Evolutionary conservation across 2,797 vertebrate species (phyloP).

Genomic region (Triplophysa bombifrons): DNA sequence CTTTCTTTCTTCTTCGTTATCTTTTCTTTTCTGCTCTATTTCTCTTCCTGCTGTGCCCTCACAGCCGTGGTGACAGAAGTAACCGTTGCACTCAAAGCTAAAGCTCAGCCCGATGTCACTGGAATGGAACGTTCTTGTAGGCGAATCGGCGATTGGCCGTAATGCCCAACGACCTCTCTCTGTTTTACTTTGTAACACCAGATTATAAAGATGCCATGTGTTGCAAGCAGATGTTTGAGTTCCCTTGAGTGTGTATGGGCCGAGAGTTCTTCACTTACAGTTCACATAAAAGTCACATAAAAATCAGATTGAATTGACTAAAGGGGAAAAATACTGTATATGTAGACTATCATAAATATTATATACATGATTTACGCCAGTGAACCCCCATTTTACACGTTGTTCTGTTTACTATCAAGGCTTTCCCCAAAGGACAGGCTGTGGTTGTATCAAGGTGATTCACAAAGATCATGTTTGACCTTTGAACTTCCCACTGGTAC

Average conservation of each 20-base stretch:
- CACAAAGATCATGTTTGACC: background rate
- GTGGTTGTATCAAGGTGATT: background rate
- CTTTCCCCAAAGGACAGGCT: background rate
- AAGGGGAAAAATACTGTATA: too few species aligned
- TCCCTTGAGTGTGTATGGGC: background rate
- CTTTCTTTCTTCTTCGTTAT: slow-evolving; percentile 2
- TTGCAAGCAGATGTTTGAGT: slow-evolving; percentile 19
- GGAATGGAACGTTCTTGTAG: slow-evolving; percentile 5
- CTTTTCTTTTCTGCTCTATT: slow-evolving; percentile 29
- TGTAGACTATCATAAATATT: too few species aligned
- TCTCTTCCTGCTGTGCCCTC: slow-evolving; percentile 4
- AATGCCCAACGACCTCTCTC: background rate
- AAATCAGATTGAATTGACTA: too few species aligned
- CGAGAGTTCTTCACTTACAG: background rate
- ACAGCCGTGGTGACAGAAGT: slow-evolving; percentile 3
- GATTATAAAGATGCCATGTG: background rate
- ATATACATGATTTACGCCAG: too few species aligned
- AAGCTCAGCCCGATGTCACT: background rate
- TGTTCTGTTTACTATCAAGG: background rate
- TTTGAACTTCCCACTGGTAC: background rate
- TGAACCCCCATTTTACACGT: too few species aligned
- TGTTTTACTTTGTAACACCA: slow-evolving; percentile 1
- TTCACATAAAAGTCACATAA: too few species aligned
- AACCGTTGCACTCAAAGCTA: background rate
- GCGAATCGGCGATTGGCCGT: background rate